These are phyloP conservation scores for Erebia ligea DNA, from an alignment of 2,888 invertebrate genomes.

Conservation along the genomic window DNA sequence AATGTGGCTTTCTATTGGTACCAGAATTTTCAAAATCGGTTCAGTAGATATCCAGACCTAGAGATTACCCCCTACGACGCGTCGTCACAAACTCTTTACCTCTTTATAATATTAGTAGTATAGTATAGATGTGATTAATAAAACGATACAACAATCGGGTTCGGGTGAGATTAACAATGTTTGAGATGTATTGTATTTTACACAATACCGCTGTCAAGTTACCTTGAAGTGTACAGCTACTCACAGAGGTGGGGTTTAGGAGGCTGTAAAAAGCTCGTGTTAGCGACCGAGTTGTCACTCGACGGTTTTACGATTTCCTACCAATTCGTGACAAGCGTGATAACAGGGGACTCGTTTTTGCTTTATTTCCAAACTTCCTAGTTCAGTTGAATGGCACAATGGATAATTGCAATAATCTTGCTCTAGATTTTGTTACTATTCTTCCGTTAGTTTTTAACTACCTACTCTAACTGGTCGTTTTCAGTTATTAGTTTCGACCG, in stretches of 20 bases:
- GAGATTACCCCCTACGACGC: too few species aligned
- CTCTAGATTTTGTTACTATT: too few species aligned
- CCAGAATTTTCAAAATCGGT: too few species aligned
- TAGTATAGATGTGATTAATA: background rate
- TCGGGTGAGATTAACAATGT: slow-evolving; percentile 11
- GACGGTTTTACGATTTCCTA: slow-evolving; percentile 51
- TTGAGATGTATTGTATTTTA: slow-evolving; percentile 18
- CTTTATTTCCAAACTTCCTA: background rate
- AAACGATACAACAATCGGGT: slow-evolving; percentile 4
- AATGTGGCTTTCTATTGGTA: too few species aligned
- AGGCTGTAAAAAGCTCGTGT: slow-evolving; percentile 59
- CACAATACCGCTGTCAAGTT: slow-evolving; percentile 19
- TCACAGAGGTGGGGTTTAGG: slow-evolving; percentile 52
- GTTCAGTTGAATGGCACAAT: background rate
- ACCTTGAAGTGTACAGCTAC: slow-evolving; percentile 45
- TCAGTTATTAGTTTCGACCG: too few species aligned
- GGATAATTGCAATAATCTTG: background rate
- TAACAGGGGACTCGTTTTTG: slow-evolving; percentile 17
- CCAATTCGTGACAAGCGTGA: slow-evolving; percentile 32
- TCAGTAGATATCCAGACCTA: too few species aligned
- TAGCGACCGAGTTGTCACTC: slow-evolving; percentile 50
- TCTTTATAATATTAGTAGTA: too few species aligned
- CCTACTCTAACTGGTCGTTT: too few species aligned
- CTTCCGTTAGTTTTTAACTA: too few species aligned
- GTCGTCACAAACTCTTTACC: too few species aligned